Evolutionary conservation across 2,797 vertebrate genomes (phyloP).

Genomic region (Sciaenops ocellatus): DNA sequence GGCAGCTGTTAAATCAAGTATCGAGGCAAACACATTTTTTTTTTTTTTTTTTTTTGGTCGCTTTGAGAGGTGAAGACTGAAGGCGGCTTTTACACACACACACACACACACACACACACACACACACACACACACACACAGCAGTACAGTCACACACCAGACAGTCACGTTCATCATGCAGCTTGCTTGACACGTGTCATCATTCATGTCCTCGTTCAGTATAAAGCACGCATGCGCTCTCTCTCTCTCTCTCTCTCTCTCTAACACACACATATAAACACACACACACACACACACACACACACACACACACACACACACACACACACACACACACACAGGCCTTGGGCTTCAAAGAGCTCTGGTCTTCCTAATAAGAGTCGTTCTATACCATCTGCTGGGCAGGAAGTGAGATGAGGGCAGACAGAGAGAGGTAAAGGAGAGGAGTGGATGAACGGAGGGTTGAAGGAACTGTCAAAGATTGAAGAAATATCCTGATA

Average conservation of each 20-base stretch:
- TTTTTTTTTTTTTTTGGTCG: slow-evolving; percentile 53
- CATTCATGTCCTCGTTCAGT: slow-evolving; percentile 41
- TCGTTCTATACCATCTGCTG: slow-evolving; percentile 28
- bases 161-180: slow-evolving; percentile 57
- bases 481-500: slow-evolving; percentile 25
- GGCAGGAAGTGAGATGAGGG: slow-evolving; percentile 30
- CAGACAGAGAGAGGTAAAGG: slow-evolving; percentile 31
- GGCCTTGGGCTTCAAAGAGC: slow-evolving; percentile 38
- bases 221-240: background rate
- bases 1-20: slow-evolving; percentile 74
- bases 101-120: slow-evolving; percentile 20
- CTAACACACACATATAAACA: background rate
- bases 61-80: slow-evolving; percentile 52
- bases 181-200: slow-evolving; percentile 55
- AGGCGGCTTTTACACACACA: slow-evolving; percentile 17
- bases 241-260: background rate
- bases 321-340: slow-evolving; percentile 2
- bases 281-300: background rate
- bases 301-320: slow-evolving; percentile 14
- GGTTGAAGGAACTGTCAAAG: slow-evolving; percentile 16
- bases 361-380: slow-evolving; percentile 38
- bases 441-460: background rate
- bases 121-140: slow-evolving; percentile 4
- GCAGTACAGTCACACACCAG: slow-evolving; percentile 30
- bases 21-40: slow-evolving; percentile 53